Evolutionary conservation across 2,113 vertebrate species (phyloP).

Genomic region (Taurulus bubalis): DNA sequence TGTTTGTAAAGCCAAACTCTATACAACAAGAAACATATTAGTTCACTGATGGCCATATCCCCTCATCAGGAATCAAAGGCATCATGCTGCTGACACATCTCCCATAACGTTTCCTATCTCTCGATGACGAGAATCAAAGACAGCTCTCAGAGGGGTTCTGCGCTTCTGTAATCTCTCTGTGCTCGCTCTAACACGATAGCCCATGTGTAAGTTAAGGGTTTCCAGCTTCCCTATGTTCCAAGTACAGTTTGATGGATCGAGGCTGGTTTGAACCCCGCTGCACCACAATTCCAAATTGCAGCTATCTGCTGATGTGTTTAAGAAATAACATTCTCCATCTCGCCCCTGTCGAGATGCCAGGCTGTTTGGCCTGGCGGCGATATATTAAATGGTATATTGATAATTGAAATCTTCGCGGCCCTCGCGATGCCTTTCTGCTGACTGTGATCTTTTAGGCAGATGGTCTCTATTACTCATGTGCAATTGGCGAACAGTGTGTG

Average conservation of each 20-base stretch:
- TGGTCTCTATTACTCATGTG: slow-evolving; percentile 79
- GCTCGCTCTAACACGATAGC: slow-evolving; percentile 32
- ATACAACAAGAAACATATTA: slow-evolving; percentile 18
- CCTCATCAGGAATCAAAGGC: slow-evolving; percentile 19
- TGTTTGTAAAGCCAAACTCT: slow-evolving; percentile 24
- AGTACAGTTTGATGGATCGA: slow-evolving; percentile 77
- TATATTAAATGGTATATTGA: slow-evolving; percentile 83
- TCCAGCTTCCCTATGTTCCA: slow-evolving; percentile 46
- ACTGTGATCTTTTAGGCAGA: slow-evolving; percentile 78
- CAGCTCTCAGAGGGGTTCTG: slow-evolving; percentile 28
- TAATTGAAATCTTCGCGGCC: slow-evolving; percentile 81
- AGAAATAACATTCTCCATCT: slow-evolving; percentile 81
- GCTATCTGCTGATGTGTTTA: slow-evolving; percentile 77
- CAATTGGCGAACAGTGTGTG: slow-evolving; percentile 37
- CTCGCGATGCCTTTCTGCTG: slow-evolving; percentile 76
- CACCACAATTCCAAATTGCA: slow-evolving; percentile 70
- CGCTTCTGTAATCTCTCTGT: slow-evolving; percentile 49
- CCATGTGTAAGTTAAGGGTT: slow-evolving; percentile 41
- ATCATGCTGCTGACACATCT: slow-evolving; percentile 20
- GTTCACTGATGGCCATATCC: background rate
- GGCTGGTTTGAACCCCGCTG: slow-evolving; percentile 58
- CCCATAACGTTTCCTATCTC: slow-evolving; percentile 11
- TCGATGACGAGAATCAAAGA: slow-evolving; percentile 37
- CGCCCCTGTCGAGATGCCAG: slow-evolving; percentile 68
- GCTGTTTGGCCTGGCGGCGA: slow-evolving; percentile 74